Evolutionary conservation across 2,888 invertebrate species (phyloP).

Genomic region (Arrhopalites spinosus): DNA sequence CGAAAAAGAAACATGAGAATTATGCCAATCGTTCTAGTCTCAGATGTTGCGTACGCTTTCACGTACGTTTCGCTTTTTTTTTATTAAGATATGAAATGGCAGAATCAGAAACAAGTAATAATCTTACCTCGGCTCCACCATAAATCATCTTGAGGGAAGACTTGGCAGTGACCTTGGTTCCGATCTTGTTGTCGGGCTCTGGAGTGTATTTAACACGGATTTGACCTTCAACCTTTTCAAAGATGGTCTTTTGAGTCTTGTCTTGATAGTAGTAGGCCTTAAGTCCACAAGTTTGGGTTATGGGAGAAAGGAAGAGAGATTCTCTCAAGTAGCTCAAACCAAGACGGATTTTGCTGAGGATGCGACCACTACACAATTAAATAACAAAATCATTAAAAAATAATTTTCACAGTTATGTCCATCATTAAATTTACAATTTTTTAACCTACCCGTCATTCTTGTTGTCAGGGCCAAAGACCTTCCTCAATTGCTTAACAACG

Average conservation of each 20-base stretch:
- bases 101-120: no score
- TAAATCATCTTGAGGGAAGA: constrained; percentile 49
- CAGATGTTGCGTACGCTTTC: no score
- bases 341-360: constrained; percentile 50
- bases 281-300: constrained; percentile 54
- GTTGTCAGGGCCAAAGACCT: constrained; percentile 54
- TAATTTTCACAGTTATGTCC: not conserved
- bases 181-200: constrained; percentile 52
- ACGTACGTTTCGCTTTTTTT: no score
- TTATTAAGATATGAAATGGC: no score
- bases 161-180: constrained; percentile 49
- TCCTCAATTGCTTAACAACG: constrained; percentile 49
- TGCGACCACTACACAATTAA: constrained; percentile 46
- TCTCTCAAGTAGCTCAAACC: constrained; percentile 51
- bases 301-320: constrained; percentile 53
- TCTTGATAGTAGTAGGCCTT: constrained; percentile 54
- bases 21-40: no score
- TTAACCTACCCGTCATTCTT: constrained; percentile 53
- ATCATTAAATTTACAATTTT: no score
- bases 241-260: constrained; percentile 45
- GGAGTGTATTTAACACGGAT: constrained; percentile 48
- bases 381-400: not conserved
- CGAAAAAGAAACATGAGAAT: no score
- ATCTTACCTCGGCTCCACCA: constrained; percentile 45
- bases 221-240: constrained; percentile 53